phyloP scores from a whole-genome alignment of 1,140 invertebrate species.

The Zaprionus gabonicus region DNA sequence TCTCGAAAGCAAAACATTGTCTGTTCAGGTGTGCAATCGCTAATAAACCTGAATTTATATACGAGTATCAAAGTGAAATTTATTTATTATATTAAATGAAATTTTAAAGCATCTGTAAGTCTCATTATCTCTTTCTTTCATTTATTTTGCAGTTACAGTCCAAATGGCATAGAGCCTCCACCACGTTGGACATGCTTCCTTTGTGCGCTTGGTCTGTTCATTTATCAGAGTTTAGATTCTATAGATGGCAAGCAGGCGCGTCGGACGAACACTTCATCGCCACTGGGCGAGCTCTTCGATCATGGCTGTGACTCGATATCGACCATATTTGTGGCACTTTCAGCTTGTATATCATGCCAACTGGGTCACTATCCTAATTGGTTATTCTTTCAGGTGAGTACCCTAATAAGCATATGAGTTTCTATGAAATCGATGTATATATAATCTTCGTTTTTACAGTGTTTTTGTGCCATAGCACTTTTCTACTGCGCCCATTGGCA shows the following conservation, averaged over 20 bases:
- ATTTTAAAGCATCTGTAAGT: background rate
- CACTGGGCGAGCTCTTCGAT: slow-evolving; percentile 99
- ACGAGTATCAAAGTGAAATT: too few relatives aligned
- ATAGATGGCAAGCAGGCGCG: slow-evolving; percentile 99
- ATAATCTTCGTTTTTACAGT: slow-evolving; percentile 86
- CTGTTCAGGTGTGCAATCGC: background rate
- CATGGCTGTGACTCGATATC: slow-evolving; percentile 99
- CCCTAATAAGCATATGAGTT: background rate
- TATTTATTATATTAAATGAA: background rate
- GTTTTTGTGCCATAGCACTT: slow-evolving; percentile 95
- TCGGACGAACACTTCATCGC: slow-evolving; percentile 95
- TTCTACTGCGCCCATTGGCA: slow-evolving; percentile 99
- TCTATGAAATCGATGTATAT: background rate
- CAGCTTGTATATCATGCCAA: slow-evolving; percentile 95
- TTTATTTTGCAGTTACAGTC: slow-evolving; percentile 86
- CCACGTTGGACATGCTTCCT: slow-evolving; percentile 96
- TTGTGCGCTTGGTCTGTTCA: slow-evolving; percentile 96
- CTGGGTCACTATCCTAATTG: slow-evolving; percentile 95
- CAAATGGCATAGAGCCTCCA: slow-evolving; percentile 89
- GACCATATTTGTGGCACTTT: slow-evolving; percentile 98
- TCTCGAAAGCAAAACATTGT: background rate
- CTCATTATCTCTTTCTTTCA: background rate
- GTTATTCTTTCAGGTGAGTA: slow-evolving; percentile 94
- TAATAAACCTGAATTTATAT: background rate
- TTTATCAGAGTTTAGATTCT: slow-evolving; percentile 99